Base-by-base conservation (phyloP, 2,888 invertebrate species). In the Chaetoderma sp. region DNA sequence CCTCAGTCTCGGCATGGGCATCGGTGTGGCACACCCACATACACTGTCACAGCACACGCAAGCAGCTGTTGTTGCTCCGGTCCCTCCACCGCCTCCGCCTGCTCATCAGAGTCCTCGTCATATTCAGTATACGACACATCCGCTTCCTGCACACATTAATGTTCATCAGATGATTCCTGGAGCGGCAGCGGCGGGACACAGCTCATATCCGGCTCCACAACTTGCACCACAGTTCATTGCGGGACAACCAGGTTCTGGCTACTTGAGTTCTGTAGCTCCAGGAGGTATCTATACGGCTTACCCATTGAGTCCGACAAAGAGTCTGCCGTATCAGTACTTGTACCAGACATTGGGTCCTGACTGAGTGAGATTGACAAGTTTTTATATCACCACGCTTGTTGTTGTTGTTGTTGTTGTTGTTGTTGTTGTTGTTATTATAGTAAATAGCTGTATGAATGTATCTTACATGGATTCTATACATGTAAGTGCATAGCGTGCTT, bases 11-110 rank as follows among this genome's bases (percentile, higher is more conserved):
- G 72, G 77, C 55, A 89, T 91, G 75, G 90, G 94, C n/a, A n/a
- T n/a, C n/a, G n/a, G n/a, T n/a, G n/a, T n/a, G n/a, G n/a, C n/a
- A n/a, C n/a, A n/a, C n/a, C n/a, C n/a, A n/a, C n/a, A n/a, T n/a
- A n/a, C n/a, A n/a, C n/a, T n/a, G n/a, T n/a, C n/a, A n/a, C n/a
- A n/a, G n/a, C n/a, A n/a, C n/a, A n/a, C n/a, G n/a, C n/a, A n/a
- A n/a, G n/a, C n/a, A n/a, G n/a, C n/a, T n/a, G n/a, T n/a, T n/a
- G n/a, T n/a, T n/a, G n/a, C n/a, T n/a, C n/a, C n/a, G n/a, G n/a
- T n/a, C n/a, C n/a, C n/a, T n/a, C n/a, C n/a, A n/a, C n/a, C n/a
- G 44, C 94, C 94, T 54, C 94, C 94, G 10, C 92, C 93, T 55
- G 94, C 94, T 23, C 94, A 86, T 72, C 91, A 92, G 77, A 91